Percentiles rank a stretch among this genome's conserved stretches.
phyloP scores from a whole-genome alignment of 2,113 vertebrate species.

The Labeo rohita region DNA sequence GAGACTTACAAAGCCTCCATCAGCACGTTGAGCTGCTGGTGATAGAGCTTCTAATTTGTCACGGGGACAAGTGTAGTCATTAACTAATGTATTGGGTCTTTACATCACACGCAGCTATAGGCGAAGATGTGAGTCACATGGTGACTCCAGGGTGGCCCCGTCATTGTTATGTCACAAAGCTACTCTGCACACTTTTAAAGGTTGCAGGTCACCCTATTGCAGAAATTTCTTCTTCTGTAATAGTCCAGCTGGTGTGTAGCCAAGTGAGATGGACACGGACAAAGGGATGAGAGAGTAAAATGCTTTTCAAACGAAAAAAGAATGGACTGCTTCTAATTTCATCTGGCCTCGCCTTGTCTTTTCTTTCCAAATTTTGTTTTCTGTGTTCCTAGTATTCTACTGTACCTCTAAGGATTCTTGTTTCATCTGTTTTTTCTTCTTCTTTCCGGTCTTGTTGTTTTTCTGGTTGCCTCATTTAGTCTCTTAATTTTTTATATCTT shows the following conservation, averaged over 20 bases:
- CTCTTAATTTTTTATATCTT: not conserved
- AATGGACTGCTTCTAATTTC: conserved; percentile 40
- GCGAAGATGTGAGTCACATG: not conserved
- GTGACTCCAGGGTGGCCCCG: conserved; percentile 17
- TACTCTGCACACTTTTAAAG: conserved; percentile 15
- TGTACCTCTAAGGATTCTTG: not conserved
- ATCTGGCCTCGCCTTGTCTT: not conserved
- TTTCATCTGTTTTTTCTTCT: not conserved
- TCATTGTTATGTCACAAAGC: conserved; percentile 6
- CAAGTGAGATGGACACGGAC: conserved; percentile 33
- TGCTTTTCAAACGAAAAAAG: conserved; percentile 70
- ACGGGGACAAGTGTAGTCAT: not conserved
- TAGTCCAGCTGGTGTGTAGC: conserved; percentile 9
- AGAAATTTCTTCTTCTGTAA: not conserved
- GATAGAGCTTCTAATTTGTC: not conserved
- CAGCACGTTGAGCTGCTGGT: not conserved
- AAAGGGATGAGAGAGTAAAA: conserved; percentile 59
- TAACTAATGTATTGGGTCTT: not conserved
- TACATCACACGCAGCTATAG: not conserved
- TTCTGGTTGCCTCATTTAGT: not conserved
- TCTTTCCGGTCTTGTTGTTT: not conserved
- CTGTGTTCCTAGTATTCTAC: not conserved
- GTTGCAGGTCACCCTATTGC: conserved; percentile 11
- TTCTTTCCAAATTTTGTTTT: not conserved
- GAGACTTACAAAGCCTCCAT: not conserved